phyloP scores from a whole-genome alignment of 2,888 invertebrate genomes.

The Actias luna region DNA sequence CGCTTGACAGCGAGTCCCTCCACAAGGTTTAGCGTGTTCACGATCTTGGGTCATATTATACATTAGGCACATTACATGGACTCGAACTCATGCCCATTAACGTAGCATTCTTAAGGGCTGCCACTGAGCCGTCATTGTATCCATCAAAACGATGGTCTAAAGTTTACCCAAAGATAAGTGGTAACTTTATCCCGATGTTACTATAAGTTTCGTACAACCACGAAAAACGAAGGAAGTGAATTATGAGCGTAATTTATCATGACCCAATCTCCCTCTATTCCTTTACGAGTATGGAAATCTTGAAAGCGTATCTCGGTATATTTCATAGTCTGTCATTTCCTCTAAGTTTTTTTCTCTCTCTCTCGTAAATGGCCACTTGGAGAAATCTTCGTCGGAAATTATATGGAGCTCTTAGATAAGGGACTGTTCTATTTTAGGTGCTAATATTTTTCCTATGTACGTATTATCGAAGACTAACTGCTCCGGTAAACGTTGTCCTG shows the following conservation, averaged over 20 bases:
- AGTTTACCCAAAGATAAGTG: neutral
- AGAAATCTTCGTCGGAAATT: neutral
- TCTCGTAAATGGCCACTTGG: slow-evolving; percentile 8
- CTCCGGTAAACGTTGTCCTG: no score
- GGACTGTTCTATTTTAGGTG: neutral
- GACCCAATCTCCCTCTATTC: slow-evolving; percentile 6
- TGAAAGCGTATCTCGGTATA: slow-evolving; percentile 8
- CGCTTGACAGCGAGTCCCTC: no score
- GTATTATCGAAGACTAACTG: neutral
- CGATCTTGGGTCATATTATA: no score
- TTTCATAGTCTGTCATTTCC: slow-evolving; percentile 6
- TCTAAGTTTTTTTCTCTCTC: slow-evolving; percentile 1
- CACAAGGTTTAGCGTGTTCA: no score
- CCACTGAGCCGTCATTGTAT: neutral
- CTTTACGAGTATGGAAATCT: slow-evolving; percentile 12
- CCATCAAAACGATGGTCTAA: neutral
- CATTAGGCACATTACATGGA: no score
- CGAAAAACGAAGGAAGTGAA: neutral
- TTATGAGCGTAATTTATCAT: slow-evolving; percentile 2
- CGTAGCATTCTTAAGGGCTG: no score
- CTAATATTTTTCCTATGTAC: neutral
- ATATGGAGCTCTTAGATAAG: slow-evolving; percentile 1
- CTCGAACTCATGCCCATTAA: no score
- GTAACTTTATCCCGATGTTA: neutral
- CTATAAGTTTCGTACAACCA: neutral